These are phyloP conservation scores for Lithodes maja DNA, from an alignment of 2,888 invertebrate species.

Conservation along the genomic window DNA sequence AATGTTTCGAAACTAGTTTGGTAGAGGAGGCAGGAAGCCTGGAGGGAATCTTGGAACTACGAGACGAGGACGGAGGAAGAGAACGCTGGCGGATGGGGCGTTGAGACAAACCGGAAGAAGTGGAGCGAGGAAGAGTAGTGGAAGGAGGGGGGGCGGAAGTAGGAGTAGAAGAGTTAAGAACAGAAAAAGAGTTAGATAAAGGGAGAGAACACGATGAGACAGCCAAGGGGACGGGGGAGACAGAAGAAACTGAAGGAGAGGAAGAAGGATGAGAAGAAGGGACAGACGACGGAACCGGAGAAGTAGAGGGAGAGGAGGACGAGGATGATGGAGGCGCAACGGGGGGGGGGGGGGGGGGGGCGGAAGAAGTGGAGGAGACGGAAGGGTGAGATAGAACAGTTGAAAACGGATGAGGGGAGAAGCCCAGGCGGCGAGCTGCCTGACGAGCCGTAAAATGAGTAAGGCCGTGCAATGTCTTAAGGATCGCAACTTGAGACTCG, in stretches of 20 bases:
- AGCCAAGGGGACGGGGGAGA: neutral
- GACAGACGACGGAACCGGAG: neutral
- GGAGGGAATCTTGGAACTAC: no score
- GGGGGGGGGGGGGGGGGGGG: neutral
- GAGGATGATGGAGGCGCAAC: no score
- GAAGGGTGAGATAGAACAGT: neutral
- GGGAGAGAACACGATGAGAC: neutral
- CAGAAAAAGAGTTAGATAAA: neutral
- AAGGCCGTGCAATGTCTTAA: no score
- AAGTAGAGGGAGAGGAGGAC: neutral
- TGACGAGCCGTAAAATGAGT: no score
- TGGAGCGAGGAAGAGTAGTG: neutral
- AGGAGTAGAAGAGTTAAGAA: neutral
- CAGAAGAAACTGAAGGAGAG: neutral
- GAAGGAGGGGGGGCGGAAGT: neutral
- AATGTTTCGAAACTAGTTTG: no score
- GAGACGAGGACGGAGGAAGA: neutral
- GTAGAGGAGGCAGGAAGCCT: no score
- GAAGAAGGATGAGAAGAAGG: neutral
- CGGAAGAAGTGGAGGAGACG: neutral
- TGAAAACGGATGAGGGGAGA: no score
- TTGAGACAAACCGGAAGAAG: neutral
- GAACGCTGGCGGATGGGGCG: neutral
- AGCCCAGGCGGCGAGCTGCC: no score
- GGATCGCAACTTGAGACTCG: no score